Evolutionary conservation across 2,888 invertebrate genomes (phyloP), one percentile per base, ranked within the genome.

Genomic region (Dysmachus trigonus): DNA sequence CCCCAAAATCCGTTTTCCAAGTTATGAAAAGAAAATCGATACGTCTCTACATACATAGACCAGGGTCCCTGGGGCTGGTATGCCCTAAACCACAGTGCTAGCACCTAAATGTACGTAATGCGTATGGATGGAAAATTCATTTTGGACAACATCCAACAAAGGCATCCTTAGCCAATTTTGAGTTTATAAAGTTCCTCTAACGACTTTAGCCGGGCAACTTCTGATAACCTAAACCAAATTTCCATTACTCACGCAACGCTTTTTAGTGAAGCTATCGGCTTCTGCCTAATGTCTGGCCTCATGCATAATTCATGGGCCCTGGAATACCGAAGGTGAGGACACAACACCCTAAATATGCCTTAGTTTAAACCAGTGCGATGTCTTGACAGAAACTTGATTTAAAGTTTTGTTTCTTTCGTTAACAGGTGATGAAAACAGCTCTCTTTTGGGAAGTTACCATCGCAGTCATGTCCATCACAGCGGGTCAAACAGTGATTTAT

Each of bases 401-500:
- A 77, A 77, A 79, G 51, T 79, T 51, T 31, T 38, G 13, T 62
- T 62, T 62, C 18, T 62, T 62, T 10, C 0, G 27, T 62, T 27
- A 74, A 22, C 53, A 86, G 86, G 84, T 71, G 86, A 82, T 31
- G 87, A 87, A 79, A 93, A 95, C 88, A 95, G 96, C 92, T 96
- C 96, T 74, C 93, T 96, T 89, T 93, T 96, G 88, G 96, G 95
- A 88, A 90, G 87, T 88, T 90, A 89, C 89, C 90, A 89, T 88
- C 90, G 85, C 88, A 90, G 87, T 87, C 87, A 86, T 85, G 84
- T 86, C 62, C 74, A 87, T 41, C 95, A 94, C 73, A 94, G 94
- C 88, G 93, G 92, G 88, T 97, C 97, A 89, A 95, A 95, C 91
- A 97, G 98, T 92, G 97, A 97, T 92, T 93, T 97, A 89, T 98